Conservation (phyloP, 2,113 vertebrate genomes). For the Tonatia bakeri region DNA sequence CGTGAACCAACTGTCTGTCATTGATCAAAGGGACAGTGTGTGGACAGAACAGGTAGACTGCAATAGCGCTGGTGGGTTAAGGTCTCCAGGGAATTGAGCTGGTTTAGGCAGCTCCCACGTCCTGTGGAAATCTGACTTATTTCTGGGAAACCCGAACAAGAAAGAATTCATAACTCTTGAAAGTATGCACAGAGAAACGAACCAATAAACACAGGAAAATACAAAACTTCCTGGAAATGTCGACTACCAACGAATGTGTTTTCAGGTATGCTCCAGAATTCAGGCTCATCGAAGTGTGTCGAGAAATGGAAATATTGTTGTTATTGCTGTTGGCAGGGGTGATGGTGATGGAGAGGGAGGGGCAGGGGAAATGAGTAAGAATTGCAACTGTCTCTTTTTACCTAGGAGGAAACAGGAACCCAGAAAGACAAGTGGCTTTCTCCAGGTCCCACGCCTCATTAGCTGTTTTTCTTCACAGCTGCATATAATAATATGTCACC, state of each 20-base stretch:
- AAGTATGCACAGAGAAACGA: not conserved
- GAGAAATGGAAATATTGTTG: not conserved
- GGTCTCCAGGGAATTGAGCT: not conserved
- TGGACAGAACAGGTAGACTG: not conserved
- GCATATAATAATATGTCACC: not conserved
- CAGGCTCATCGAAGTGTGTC: not conserved
- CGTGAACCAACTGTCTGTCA: constrained; percentile 9
- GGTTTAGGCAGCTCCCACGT: not conserved
- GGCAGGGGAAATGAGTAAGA: not conserved
- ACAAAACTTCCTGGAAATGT: not conserved
- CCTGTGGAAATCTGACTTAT: not conserved
- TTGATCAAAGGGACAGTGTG: not conserved
- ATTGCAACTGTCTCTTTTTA: not conserved
- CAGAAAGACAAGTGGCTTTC: not conserved
- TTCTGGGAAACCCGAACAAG: constrained; percentile 3
- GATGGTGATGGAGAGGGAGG: not conserved
- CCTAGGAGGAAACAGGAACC: not conserved
- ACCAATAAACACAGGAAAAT: not conserved
- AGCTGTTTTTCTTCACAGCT: not conserved
- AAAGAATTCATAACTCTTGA: not conserved
- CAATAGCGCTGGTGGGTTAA: not conserved
- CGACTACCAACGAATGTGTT: not conserved
- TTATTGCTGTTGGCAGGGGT: not conserved
- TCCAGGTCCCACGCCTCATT: not conserved
- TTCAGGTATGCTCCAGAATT: not conserved